Evolutionary conservation across 30 jellyfish, hydroid and myxozoan species (phyloP).

Genomic region (Aurelia aurita complex sp. Pacific): DNA sequence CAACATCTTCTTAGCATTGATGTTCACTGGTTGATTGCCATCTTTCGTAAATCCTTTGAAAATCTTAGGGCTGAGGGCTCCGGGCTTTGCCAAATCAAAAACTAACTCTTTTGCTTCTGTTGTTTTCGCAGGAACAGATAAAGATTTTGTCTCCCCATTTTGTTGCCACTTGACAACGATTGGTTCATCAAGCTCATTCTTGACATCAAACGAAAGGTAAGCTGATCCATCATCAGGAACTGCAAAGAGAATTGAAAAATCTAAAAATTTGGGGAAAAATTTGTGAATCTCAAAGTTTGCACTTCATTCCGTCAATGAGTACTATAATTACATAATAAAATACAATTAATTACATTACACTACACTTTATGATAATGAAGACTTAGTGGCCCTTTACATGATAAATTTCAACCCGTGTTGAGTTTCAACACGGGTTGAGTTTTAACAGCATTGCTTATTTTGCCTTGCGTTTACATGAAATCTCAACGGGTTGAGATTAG

Average conservation of each 20-base stretch:
- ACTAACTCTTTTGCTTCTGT: constrained; percentile 7
- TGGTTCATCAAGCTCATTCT: constrained; percentile 22
- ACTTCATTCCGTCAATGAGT: not conserved
- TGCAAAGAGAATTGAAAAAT: not conserved
- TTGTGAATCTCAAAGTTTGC: not conserved
- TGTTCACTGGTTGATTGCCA: constrained; percentile 3
- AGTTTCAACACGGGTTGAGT: no score
- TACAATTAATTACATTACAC: no score
- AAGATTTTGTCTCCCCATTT: constrained; percentile 19
- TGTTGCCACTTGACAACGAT: constrained; percentile 43
- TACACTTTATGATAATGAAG: no score
- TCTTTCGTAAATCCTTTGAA: constrained; percentile 16
- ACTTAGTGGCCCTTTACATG: no score
- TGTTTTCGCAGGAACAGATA: constrained; percentile 5
- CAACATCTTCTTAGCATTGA: constrained; percentile 11
- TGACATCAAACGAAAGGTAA: constrained; percentile 36
- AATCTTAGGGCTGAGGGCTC: constrained; percentile 53
- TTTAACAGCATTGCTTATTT: no score
- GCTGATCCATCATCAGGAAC: constrained; percentile 49
- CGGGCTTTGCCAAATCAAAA: constrained; percentile 26
- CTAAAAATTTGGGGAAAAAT: not conserved
- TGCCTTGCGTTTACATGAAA: no score
- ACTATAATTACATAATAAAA: no score
- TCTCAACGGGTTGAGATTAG: no score
- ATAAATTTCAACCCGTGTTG: no score